A percentile compares a stretch with the other conserved stretches of the same genome.
Conservation (phyloP, 23 tunicate species). For the Clavelina lepadiformis region DNA sequence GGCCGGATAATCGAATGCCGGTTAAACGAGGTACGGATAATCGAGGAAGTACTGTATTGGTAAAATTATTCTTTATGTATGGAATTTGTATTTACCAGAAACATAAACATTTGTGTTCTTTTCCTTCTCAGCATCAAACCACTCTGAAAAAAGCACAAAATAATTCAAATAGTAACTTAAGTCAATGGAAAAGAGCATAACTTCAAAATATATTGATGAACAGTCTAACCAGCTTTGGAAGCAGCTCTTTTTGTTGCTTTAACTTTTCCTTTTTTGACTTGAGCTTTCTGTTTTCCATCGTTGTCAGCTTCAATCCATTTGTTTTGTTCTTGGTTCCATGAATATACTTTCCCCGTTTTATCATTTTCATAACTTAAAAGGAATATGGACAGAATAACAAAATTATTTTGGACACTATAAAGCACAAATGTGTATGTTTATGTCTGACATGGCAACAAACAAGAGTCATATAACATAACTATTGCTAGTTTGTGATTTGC, state of each 20-base stretch:
- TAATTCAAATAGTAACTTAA: neutral
- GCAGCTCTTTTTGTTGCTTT: slow-evolving; percentile 12
- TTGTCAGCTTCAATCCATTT: slow-evolving; percentile 26
- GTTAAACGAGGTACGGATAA: too few relatives aligned
- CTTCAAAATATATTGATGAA: neutral
- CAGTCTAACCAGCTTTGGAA: slow-evolving; percentile 36
- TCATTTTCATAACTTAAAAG: slow-evolving; percentile 69
- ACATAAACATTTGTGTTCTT: slow-evolving; percentile 87
- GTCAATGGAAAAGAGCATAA: neutral
- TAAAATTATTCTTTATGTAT: too few relatives aligned
- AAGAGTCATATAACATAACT: too few relatives aligned
- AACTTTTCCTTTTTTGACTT: neutral
- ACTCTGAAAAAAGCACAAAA: slow-evolving; percentile 22
- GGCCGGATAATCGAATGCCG: too few relatives aligned
- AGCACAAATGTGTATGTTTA: too few relatives aligned
- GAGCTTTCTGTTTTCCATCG: neutral
- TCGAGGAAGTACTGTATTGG: too few relatives aligned
- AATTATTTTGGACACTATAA: too few relatives aligned
- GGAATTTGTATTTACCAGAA: slow-evolving; percentile 8
- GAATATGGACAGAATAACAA: too few relatives aligned
- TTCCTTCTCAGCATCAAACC: slow-evolving; percentile 44
- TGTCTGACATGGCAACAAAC: too few relatives aligned
- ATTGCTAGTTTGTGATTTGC: too few relatives aligned
- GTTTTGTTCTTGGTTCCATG: slow-evolving; percentile 40
- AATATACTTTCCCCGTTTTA: slow-evolving; percentile 40